These are phyloP conservation scores for Mesodorylaimus sp. DNA, from an alignment of 2,888 invertebrate species.

Conservation along the genomic window DNA sequence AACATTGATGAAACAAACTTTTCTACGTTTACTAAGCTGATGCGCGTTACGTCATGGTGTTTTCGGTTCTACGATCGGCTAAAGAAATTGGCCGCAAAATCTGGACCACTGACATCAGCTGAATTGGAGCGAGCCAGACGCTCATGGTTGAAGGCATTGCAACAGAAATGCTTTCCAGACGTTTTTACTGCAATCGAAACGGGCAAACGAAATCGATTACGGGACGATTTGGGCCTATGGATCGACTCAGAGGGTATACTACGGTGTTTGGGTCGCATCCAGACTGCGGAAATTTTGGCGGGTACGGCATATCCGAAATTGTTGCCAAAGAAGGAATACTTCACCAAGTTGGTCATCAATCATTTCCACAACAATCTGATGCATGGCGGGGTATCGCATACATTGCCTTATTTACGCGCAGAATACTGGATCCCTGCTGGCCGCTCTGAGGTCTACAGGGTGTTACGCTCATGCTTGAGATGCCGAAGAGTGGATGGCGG, in stretches of 20 bases:
- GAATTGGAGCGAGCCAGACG: background rate
- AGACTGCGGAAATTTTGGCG: background rate
- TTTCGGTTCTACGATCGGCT: background rate
- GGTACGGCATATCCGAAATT: background rate
- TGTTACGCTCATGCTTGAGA: background rate
- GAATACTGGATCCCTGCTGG: constrained; percentile 7
- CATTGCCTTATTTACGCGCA: background rate
- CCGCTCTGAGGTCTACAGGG: background rate
- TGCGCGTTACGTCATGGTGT: background rate
- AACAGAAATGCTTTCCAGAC: background rate
- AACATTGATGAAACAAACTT: background rate
- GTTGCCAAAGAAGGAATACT: constrained; percentile 1
- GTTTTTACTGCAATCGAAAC: no score
- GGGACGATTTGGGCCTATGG: background rate
- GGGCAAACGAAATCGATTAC: background rate
- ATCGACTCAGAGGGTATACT: background rate
- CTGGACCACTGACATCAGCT: background rate
- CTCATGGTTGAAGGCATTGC: background rate
- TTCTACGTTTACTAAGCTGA: background rate
- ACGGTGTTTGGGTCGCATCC: constrained; percentile 1
- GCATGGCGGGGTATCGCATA: constrained; percentile 4
- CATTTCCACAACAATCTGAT: constrained; percentile 1
- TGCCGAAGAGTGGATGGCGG: background rate
- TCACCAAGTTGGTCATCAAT: no score
- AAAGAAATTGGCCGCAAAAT: no score